Conservation (phyloP, 2,888 invertebrate species). For the Pilophorus perplexus region DNA sequence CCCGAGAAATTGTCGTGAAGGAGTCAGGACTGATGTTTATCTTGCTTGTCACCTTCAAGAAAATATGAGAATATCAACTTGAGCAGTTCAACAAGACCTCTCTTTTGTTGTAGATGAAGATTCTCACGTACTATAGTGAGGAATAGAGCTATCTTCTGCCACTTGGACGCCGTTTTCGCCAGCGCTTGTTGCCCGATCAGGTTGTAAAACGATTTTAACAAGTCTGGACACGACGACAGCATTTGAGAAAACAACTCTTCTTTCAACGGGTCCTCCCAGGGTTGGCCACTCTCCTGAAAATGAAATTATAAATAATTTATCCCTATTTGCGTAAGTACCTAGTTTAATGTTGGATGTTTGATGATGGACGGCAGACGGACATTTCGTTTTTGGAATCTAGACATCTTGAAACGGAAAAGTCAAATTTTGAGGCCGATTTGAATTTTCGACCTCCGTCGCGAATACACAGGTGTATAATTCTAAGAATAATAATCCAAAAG, state of each 20-base stretch:
- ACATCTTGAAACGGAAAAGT: too few relatives aligned
- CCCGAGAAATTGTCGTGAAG: neutral
- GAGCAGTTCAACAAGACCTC: too few relatives aligned
- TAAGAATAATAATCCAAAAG: too few relatives aligned
- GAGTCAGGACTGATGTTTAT: constrained; percentile 15
- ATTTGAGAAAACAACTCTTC: constrained; percentile 64
- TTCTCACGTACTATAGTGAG: too few relatives aligned
- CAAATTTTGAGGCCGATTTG: too few relatives aligned
- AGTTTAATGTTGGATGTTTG: too few relatives aligned
- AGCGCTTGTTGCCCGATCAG: neutral
- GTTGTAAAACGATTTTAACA: constrained; percentile 40
- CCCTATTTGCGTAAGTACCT: too few relatives aligned
- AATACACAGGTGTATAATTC: too few relatives aligned
- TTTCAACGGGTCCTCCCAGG: constrained; percentile 67
- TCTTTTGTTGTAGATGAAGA: neutral
- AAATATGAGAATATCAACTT: neutral
- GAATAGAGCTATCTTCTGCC: constrained; percentile 5
- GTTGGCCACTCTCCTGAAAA: constrained; percentile 63
- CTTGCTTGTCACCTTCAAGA: constrained; percentile 7
- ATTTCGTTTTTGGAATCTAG: too few relatives aligned
- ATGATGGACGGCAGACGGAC: too few relatives aligned
- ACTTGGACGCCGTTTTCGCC: neutral
- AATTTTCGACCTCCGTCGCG: too few relatives aligned
- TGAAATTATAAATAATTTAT: constrained; percentile 51
- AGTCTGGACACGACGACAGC: constrained; percentile 67